A percentile compares a stretch with the other conserved stretches of the same genome.
Evolutionary conservation across 2,797 vertebrate species (phyloP).

Genomic region (Crax fasciolata): DNA sequence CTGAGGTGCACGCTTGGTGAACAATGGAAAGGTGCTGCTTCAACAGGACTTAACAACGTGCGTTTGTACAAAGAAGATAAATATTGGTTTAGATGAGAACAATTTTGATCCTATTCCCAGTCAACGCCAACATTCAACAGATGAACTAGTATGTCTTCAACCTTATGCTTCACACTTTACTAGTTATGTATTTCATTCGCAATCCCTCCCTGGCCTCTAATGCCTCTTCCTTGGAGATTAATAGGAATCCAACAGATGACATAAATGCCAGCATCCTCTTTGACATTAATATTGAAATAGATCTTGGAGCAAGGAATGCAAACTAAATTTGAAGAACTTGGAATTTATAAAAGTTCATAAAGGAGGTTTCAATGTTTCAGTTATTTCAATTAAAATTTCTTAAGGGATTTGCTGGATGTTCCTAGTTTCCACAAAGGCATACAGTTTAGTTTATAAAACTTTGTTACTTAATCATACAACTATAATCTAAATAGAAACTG

Average conservation of each 20-base stretch:
- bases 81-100: not conserved
- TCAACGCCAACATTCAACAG: not conserved
- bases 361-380: not conserved
- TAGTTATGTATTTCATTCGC: not conserved
- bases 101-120: not conserved
- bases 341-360: too few relatives aligned
- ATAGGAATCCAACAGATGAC: too few relatives aligned
- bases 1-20: not conserved
- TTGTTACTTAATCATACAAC: not conserved
- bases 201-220: not conserved
- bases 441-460: not conserved
- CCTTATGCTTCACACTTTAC: not conserved
- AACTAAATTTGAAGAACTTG: not conserved
- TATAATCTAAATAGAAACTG: not conserved
- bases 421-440: not conserved
- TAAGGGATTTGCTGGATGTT: not conserved
- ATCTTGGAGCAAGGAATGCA: not conserved
- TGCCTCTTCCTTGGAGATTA: not conserved
- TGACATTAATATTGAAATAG: not conserved
- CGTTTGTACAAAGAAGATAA: constrained; percentile 28
- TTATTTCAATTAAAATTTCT: not conserved
- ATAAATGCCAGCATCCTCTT: not conserved
- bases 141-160: not conserved
- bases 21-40: constrained; percentile 38
- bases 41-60: not conserved